Conservation (phyloP, 1,140 invertebrate genomes). For the Ceratitis capitata region DNA sequence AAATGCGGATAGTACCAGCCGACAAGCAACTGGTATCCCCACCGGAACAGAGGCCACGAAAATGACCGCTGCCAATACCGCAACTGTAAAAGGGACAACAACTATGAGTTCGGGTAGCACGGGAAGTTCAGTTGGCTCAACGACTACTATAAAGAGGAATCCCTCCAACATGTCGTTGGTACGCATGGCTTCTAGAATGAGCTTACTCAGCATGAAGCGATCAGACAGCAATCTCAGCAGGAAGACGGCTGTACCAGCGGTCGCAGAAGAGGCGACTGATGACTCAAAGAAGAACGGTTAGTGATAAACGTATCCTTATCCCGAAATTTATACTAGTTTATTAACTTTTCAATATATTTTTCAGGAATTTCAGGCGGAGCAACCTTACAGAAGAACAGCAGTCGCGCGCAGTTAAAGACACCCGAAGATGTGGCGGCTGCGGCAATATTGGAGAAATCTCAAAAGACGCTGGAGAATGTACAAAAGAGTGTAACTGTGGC, state of each 20-base stretch:
- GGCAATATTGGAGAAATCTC: conserved; percentile 56
- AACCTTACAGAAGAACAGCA: background rate
- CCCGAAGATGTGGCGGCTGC: conserved; percentile 39
- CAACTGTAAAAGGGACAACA: background rate
- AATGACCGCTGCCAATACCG: background rate
- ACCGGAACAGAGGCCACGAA: background rate
- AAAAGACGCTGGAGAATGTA: conserved; percentile 57
- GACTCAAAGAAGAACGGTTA: background rate
- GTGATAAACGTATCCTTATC: background rate
- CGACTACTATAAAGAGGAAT: conserved; percentile 30
- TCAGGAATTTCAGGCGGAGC: background rate
- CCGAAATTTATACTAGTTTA: background rate
- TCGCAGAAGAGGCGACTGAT: background rate
- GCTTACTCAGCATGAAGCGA: conserved; percentile 43
- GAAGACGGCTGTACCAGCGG: background rate
- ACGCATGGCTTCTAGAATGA: conserved; percentile 42
- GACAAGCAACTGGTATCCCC: background rate
- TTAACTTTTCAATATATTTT: background rate
- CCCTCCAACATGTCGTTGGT: conserved; percentile 38
- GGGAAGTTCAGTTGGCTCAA: background rate
- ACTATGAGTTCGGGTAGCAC: background rate
- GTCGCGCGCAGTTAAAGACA: background rate
- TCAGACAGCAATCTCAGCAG: conserved; percentile 45
- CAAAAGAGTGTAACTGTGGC: conserved; percentile 57
- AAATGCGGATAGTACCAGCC: background rate